Base-by-base conservation (phyloP, 2,113 vertebrate species). In the Pluvialis apricaria region DNA sequence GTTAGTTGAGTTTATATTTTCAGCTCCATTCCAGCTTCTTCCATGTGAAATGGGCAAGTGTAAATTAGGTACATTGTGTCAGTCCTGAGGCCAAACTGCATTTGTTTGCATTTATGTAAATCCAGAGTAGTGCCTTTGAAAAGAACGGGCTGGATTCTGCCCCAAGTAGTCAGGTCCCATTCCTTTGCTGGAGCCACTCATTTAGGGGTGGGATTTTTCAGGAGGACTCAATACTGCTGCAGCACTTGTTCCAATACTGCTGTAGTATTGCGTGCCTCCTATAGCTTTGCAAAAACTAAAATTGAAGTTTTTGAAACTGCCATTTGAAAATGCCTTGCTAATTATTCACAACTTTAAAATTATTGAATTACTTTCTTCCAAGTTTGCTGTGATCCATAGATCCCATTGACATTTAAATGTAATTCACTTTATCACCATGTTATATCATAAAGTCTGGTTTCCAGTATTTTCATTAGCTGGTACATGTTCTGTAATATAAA, bases 391-490 rank as follows among this genome's bases (percentile, higher is more conserved):
- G 34, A 94, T 92, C 47, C 25, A 36, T 45, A 84, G 72, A 84
- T 94, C 57, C 65, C 36, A 89, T 71, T 96, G 96, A 82, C 86
- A 82, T 96, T 97, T 93, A 92, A 92, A 71, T 88, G 85, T 81
- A 95, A 96, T 96, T 92, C 31, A 57, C 64, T 95, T 95, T 95
- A 96, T 93, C 80, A 78, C 70, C 1, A 0, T 66, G 45, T 89
- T 86, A 36, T 49, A 49, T 92, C 47, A 60, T 78, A 65, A 96
- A 88, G 49, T 60, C 42, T 0, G 0, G 13, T 77, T 93, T 94
- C 72, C 29, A 3, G 1, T 88, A 66, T 78, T 92, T 93, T 78
- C 80, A 94, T 90, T 86, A 94, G n/a, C 60, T 92, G 20, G 24
- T 83, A 55, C 49, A 90, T 70, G 54, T 92, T 93, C 72, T 92